Conservation (phyloP, 2,888 invertebrate species). For the Uloborus plumipes region DNA sequence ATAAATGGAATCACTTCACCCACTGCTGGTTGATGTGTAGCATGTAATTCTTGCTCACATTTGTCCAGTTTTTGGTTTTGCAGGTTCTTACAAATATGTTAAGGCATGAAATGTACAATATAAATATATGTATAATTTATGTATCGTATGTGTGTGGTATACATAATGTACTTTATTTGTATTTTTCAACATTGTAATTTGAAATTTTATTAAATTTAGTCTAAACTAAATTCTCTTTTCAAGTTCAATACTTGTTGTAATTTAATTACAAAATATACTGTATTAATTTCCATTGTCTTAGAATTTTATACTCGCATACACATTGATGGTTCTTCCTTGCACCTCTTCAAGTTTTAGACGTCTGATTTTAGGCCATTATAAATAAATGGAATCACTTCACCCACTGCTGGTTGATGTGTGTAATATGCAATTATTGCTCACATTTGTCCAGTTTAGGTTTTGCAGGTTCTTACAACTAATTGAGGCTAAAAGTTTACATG, state of each 20-base stretch:
- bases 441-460: not conserved
- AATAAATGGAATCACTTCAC: not conserved
- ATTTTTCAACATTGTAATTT: not conserved
- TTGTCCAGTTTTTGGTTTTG: not conserved
- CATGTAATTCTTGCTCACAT: not conserved
- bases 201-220: not conserved
- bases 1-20: not conserved
- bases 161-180: no score
- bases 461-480: not conserved
- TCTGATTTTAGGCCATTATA: constrained; percentile 8
- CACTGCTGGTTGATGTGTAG: not conserved
- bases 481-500: no score
- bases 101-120: no score
- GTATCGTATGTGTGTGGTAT: no score
- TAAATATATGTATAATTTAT: no score
- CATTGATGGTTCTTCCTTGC: constrained; percentile 2
- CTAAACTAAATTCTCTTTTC: no score
- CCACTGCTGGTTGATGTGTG: not conserved
- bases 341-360: not conserved
- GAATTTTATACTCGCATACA: not conserved
- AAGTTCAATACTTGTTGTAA: no score
- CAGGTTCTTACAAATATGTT: not conserved
- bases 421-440: not conserved
- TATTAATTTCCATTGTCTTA: no score
- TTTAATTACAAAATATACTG: no score